Evolutionary conservation across 2,797 vertebrate genomes (phyloP), one percentile per base, ranked within the genome.

Genomic region (Enteromius trimaculatus): DNA sequence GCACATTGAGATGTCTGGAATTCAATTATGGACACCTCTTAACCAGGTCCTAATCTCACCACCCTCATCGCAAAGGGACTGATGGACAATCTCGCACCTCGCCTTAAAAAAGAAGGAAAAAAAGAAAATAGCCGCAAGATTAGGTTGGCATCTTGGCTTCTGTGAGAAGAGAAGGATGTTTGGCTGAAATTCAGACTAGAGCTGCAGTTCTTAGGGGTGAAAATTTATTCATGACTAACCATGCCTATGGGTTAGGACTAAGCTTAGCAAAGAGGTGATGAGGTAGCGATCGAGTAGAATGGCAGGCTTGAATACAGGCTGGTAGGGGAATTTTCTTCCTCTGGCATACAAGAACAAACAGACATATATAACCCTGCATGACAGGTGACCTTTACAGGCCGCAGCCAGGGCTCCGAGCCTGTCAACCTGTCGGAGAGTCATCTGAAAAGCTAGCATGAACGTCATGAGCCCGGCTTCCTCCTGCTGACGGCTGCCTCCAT

Each of bases 1-100:
- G 89, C 92, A 90, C 91, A 89, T 92, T 92, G 91, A 91, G 91
- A 94, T 92, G 90, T 89, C 92, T 89, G 89, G 91, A 94, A 94
- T 95, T 94, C 92, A 92, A 94, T 95, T 94, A 95, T 90, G 88
- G 91, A 89, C 94, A 91, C 89, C 88, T 93, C 92, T 93, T 92
- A 93, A 92, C 88, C 69, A 87, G 42, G 84, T 91, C 91, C 92
- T 85, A 83, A 86, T 85, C 77, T 86, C 53, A 79, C 51, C 77
- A 68, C 60, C 49, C 60, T 80, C 77, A 47, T 69, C 85, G 90
- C 91, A 64, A 34, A 47, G 11, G 72, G 44, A 80, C 26, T 19
- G 78, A 71, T 75, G 78, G 86, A 82, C 62, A 76, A 75, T 85
- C 77, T 87, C 14, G 91, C 92, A 93, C 93, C 91, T 91, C 88